These are phyloP conservation scores for Macroteleia sp. DNA, from an alignment of 2,888 invertebrate species.

Conservation along the genomic window DNA sequence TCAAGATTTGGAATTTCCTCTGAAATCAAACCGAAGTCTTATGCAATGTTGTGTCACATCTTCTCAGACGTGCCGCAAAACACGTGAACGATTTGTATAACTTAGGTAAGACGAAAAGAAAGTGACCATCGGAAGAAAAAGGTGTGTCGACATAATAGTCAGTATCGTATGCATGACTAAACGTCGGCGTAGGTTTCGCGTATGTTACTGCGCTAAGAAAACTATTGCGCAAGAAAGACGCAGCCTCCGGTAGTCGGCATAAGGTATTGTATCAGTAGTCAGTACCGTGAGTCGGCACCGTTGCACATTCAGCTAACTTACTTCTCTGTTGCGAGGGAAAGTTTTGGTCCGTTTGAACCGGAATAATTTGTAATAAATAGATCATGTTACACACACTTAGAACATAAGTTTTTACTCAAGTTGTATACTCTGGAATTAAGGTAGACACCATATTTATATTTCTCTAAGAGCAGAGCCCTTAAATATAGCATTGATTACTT, in stretches of 20 bases:
- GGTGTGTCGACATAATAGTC: conserved; percentile 70
- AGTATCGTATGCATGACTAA: conserved; percentile 42
- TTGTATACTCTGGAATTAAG: no score
- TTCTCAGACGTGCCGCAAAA: conserved; percentile 69
- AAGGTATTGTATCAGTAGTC: conserved; percentile 46
- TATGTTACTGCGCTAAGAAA: conserved; percentile 43
- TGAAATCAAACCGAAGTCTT: no score
- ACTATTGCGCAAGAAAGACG: conserved; percentile 54
- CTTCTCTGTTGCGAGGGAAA: conserved; percentile 29
- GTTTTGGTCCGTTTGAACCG: conserved; percentile 20
- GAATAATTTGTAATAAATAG: conserved; percentile 30
- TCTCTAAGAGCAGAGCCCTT: no score
- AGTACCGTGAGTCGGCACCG: no score
- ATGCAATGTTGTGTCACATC: conserved; percentile 45
- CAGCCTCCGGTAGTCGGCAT: conserved; percentile 52
- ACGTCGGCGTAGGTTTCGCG: conserved; percentile 43
- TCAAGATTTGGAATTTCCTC: no score
- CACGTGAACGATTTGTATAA: conserved; percentile 71
- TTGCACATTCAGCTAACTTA: conserved; percentile 28
- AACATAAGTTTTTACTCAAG: no score
- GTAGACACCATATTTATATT: no score
- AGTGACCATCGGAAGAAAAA: conserved; percentile 73
- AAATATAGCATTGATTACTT: no score
- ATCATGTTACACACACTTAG: no score
- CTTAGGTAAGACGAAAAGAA: conserved; percentile 77